Evolutionary conservation across 2,797 vertebrate genomes (phyloP).

Genomic region (Myotis daubentonii): DNA sequence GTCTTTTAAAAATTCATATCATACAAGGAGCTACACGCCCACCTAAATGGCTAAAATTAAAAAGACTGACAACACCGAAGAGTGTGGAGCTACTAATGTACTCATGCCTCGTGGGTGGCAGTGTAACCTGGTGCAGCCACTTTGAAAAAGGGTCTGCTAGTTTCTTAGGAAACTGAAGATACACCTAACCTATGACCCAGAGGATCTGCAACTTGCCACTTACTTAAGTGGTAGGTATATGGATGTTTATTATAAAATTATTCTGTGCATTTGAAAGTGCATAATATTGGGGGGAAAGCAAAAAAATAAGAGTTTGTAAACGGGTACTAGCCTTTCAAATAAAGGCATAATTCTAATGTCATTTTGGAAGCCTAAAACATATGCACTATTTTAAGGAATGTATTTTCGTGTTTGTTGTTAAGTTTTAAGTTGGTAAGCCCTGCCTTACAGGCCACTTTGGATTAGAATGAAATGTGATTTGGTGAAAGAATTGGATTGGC

Average conservation of each 20-base stretch:
- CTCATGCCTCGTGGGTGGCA: fast-evolving
- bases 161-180: neutral
- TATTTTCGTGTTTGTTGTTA: neutral
- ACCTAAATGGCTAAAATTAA: neutral
- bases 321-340: neutral
- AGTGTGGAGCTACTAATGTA: too few species aligned
- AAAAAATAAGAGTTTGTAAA: neutral
- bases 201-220: neutral
- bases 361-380: neutral
- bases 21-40: neutral
- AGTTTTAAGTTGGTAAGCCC: neutral
- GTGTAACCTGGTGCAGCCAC: neutral
- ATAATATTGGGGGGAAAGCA: neutral
- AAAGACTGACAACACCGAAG: neutral
- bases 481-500: neutral
- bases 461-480: neutral
- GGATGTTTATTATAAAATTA: neutral
- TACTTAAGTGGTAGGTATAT: neutral
- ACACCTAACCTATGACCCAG: neutral
- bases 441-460: neutral
- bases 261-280: neutral
- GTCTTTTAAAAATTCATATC: neutral
- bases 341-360: constrained; percentile 16
- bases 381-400: neutral
- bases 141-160: neutral